These are phyloP conservation scores for Notolepis coatsorum DNA, from an alignment of 2,797 vertebrate species.

Conservation along the genomic window DNA sequence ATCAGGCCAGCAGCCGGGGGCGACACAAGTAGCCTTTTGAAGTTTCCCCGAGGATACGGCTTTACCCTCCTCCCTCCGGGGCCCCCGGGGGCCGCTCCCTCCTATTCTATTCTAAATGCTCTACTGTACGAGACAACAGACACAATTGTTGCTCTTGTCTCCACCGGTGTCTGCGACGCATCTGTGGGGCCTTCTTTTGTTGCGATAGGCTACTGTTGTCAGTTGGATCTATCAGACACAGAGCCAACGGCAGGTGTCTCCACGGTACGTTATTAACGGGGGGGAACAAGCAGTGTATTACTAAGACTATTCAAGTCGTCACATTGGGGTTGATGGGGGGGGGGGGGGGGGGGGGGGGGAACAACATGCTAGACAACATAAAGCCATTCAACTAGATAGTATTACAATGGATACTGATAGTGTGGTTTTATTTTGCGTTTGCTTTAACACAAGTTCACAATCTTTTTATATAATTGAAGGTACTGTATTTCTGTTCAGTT, in stretches of 20 bases:
- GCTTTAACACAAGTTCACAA: constrained; percentile 1
- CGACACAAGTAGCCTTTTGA: constrained; percentile 72
- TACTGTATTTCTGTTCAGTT: neutral
- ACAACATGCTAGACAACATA: constrained; percentile 6
- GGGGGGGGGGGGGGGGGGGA: too few relatives aligned
- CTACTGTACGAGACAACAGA: constrained; percentile 58
- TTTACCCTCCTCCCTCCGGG: constrained; percentile 66
- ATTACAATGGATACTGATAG: too few relatives aligned
- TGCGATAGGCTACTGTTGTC: constrained; percentile 37
- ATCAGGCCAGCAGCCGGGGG: constrained; percentile 59
- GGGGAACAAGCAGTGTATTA: constrained; percentile 21
- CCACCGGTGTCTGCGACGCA: constrained; percentile 55
- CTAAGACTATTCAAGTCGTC: neutral
- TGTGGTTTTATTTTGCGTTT: neutral
- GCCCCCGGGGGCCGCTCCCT: constrained; percentile 62
- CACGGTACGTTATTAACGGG: constrained; percentile 15
- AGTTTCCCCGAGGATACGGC: constrained; percentile 62
- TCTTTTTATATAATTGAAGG: too few relatives aligned
- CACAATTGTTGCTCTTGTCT: constrained; percentile 62
- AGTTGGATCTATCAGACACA: constrained; percentile 28
- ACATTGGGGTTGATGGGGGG: neutral
- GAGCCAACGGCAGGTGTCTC: constrained; percentile 29
- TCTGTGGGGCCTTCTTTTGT: constrained; percentile 56
- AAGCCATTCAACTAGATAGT: neutral
- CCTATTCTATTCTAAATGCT: constrained; percentile 60